A percentile compares a stretch with the other conserved stretches of the same genome.
Conservation (phyloP, 2,113 vertebrate genomes). For the Thunnus thynnus region DNA sequence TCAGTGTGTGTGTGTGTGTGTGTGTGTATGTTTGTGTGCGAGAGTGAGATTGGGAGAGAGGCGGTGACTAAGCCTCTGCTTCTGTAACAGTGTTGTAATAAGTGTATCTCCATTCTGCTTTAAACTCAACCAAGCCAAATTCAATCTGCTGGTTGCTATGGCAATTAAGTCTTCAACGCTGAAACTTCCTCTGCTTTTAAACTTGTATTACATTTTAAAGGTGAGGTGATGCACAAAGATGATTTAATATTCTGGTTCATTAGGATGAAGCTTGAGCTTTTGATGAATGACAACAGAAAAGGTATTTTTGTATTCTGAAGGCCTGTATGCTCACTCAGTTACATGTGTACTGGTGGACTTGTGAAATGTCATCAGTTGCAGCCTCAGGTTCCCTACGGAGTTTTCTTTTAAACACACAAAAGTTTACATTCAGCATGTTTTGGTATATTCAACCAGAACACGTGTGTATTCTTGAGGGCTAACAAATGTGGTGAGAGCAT, state of each 20-base stretch:
- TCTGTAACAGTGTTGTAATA: conserved; percentile 51
- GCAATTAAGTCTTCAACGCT: conserved; percentile 40
- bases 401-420: too few species aligned
- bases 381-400: too few species aligned
- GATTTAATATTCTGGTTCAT: conserved; percentile 8
- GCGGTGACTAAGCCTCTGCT: conserved; percentile 54
- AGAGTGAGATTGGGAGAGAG: neutral
- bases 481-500: too few species aligned
- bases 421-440: too few species aligned
- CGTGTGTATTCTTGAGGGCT: too few species aligned
- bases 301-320: too few species aligned
- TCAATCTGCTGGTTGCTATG: conserved; percentile 52
- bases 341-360: neutral
- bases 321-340: too few species aligned
- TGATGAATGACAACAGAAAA: neutral
- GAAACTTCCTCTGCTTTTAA: conserved; percentile 37
- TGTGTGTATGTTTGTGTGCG: neutral
- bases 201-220: neutral
- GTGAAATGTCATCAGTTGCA: neutral
- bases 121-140: conserved; percentile 42
- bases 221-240: neutral
- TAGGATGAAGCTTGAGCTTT: conserved; percentile 31
- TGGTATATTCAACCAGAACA: too few species aligned
- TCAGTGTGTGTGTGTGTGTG: conserved; percentile 4
- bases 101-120: conserved; percentile 52